phyloP scores from a whole-genome alignment of 2,888 invertebrate genomes.

The Tyria jacobaeae region DNA sequence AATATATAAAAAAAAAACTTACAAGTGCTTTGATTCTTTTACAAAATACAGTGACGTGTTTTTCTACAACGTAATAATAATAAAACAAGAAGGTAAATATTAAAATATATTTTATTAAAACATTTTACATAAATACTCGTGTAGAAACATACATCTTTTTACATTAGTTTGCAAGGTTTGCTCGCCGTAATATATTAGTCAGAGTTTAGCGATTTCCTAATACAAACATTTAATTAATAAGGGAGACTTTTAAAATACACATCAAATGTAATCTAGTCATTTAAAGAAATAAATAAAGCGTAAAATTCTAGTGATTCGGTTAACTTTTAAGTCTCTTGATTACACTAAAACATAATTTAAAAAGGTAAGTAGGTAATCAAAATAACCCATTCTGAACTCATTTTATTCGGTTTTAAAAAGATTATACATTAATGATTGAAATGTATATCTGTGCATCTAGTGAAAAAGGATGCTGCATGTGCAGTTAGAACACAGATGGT shows the following conservation, averaged over 20 bases:
- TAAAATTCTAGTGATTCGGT: background rate
- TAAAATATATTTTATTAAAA: slow-evolving; percentile 13
- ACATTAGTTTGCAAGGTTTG: slow-evolving; percentile 34
- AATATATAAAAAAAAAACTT: no score
- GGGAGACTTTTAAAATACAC: background rate
- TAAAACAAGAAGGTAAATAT: slow-evolving; percentile 11
- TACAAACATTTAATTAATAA: background rate
- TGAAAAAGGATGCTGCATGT: no score
- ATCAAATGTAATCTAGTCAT: background rate
- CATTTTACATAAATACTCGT: slow-evolving; percentile 2
- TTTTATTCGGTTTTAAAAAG: slow-evolving; percentile 6
- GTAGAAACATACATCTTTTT: slow-evolving; percentile 19
- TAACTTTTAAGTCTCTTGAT: background rate
- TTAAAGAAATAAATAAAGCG: background rate
- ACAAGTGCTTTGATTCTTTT: no score
- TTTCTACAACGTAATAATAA: no score
- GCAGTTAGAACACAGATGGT: no score
- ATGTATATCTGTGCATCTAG: no score
- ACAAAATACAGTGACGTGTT: no score
- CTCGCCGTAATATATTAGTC: background rate
- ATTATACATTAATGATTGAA: background rate
- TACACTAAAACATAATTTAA: slow-evolving; percentile 4
- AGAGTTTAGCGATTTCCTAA: background rate
- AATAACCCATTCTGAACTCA: background rate
- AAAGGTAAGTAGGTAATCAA: background rate